Percentiles rank a stretch among this genome's conserved stretches.
These are phyloP conservation scores for Scaptodrosophila latifasciaeformis DNA, from an alignment of 2,888 invertebrate species.

Conservation along the genomic window DNA sequence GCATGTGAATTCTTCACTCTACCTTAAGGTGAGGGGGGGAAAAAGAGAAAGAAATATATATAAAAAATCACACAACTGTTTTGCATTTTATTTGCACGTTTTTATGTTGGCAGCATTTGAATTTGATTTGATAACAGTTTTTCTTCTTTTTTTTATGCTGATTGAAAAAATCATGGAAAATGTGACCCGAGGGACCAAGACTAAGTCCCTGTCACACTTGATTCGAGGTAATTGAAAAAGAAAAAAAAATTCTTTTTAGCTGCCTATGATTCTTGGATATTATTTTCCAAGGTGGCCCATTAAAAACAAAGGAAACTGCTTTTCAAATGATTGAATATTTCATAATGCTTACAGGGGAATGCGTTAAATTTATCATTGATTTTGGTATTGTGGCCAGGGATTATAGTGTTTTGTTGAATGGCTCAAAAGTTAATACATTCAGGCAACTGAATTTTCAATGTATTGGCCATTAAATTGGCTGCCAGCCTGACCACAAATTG, in stretches of 20 bases:
- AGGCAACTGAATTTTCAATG: constrained; percentile 1
- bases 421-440: not conserved
- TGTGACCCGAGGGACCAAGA: constrained; percentile 51
- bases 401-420: no score
- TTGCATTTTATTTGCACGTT: constrained; percentile 54
- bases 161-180: constrained; percentile 51
- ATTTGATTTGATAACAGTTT: constrained; percentile 68
- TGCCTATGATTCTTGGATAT: no score
- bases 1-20: constrained; percentile 57
- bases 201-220: no score
- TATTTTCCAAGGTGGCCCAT: constrained; percentile 64
- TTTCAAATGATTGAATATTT: constrained; percentile 25
- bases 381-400: no score
- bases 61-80: constrained; percentile 15
- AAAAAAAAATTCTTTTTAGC: no score
- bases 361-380: constrained; percentile 35
- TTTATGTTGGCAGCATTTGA: constrained; percentile 36
- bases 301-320: constrained; percentile 36
- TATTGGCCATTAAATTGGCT: constrained; percentile 47
- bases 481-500: constrained; percentile 54
- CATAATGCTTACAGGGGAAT: constrained; percentile 57
- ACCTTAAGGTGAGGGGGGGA: constrained; percentile 6
- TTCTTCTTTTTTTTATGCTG: constrained; percentile 67
- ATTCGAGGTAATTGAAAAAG: no score
- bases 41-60: no score